phyloP scores from a whole-genome alignment of 2,797 vertebrate genomes.

The Tadarida brasiliensis region DNA sequence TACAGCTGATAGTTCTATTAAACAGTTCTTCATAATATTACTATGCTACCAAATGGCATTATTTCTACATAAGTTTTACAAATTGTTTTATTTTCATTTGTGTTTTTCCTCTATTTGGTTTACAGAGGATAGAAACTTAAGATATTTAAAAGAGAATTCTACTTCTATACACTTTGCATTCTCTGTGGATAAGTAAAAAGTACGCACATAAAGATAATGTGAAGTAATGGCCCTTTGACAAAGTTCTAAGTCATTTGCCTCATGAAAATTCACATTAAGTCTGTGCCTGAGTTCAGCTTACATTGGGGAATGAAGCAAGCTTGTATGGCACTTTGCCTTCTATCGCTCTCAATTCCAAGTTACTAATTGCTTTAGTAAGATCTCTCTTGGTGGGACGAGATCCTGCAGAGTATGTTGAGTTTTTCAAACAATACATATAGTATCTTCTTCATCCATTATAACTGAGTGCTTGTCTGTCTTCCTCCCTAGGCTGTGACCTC shows the following conservation, averaged over 20 bases:
- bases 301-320: background rate
- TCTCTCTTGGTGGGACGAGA: background rate
- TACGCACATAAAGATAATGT: background rate
- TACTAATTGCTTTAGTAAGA: slow-evolving; percentile 33
- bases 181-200: background rate
- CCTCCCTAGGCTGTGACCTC: background rate
- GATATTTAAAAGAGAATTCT: background rate
- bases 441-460: background rate
- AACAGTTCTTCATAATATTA: background rate
- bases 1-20: background rate
- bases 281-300: background rate
- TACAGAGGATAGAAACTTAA: background rate
- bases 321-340: background rate
- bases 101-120: background rate
- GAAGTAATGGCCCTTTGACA: slow-evolving; percentile 50
- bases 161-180: background rate
- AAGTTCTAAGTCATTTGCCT: slow-evolving; percentile 9
- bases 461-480: background rate
- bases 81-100: background rate
- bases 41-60: background rate
- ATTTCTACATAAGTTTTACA: background rate
- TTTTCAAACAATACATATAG: background rate
- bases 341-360: slow-evolving; percentile 5
- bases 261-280: background rate
- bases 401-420: background rate